These are phyloP conservation scores for Malurus elegans DNA, from an alignment of 2,113 vertebrate species.

Conservation along the genomic window DNA sequence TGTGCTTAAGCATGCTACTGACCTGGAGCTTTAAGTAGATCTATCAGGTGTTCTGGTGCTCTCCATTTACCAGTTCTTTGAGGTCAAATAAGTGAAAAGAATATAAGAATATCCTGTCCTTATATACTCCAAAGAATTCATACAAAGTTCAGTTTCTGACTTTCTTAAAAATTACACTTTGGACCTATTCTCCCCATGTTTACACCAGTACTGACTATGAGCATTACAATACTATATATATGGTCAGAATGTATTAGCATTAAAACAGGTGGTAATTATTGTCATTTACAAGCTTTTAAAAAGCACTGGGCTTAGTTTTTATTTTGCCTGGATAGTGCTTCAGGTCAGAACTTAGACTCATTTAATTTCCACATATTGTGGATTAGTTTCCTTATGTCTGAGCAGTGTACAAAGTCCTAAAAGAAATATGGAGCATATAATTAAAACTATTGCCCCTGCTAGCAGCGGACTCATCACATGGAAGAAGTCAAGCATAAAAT, in stretches of 20 bases:
- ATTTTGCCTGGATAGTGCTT: background rate
- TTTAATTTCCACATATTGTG: background rate
- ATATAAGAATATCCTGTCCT: background rate
- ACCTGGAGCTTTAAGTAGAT: background rate
- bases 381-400: background rate
- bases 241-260: background rate
- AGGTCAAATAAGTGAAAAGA: background rate
- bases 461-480: background rate
- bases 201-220: background rate
- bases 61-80: background rate
- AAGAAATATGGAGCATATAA: background rate
- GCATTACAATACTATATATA: background rate
- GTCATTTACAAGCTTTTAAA: background rate
- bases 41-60: background rate
- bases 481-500: conserved; percentile 51
- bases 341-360: background rate
- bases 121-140: background rate
- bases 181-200: background rate
- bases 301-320: background rate
- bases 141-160: background rate
- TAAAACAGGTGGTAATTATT: background rate
- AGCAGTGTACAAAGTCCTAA: background rate
- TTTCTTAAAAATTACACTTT: background rate
- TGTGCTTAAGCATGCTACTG: conserved; percentile 16
- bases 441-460: background rate